Conservation (phyloP, 2,888 invertebrate genomes). For the Frankliniella fusca region DNA sequence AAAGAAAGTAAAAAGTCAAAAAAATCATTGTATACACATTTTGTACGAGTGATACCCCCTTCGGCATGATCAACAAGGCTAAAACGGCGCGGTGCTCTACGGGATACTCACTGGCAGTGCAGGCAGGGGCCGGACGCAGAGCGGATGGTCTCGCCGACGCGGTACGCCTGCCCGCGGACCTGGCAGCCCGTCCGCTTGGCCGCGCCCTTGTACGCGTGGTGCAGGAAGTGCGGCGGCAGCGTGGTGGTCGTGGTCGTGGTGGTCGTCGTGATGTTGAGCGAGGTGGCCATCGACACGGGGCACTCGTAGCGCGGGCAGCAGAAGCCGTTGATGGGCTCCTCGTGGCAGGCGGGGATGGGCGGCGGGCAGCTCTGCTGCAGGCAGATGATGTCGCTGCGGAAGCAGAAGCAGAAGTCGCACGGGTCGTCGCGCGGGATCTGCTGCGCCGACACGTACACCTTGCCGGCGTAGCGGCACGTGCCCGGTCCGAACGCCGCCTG, state of each 20-base stretch:
- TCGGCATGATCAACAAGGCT: background rate
- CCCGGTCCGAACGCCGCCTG: constrained; percentile 77
- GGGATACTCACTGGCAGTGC: constrained; percentile 81
- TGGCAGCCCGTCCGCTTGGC: constrained; percentile 76
- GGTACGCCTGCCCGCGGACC: constrained; percentile 77
- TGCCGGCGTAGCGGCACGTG: constrained; percentile 87
- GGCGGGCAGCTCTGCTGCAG: constrained; percentile 93
- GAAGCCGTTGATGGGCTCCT: constrained; percentile 88
- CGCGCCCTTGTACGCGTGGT: constrained; percentile 72
- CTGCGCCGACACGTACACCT: constrained; percentile 89
- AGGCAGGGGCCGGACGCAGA: constrained; percentile 89
- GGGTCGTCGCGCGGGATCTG: constrained; percentile 92
- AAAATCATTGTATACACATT: background rate
- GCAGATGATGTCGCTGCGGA: constrained; percentile 92
- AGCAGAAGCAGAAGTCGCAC: constrained; percentile 96
- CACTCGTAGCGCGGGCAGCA: constrained; percentile 94
- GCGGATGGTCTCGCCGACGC: constrained; percentile 77
- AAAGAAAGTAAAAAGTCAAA: background rate
- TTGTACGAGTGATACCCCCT: no score
- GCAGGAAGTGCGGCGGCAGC: constrained; percentile 76
- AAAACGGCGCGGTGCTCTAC: background rate
- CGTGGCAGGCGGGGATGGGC: constrained; percentile 85
- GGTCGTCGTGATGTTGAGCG: constrained; percentile 77
- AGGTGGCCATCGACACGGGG: constrained; percentile 80
- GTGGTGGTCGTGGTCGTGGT: constrained; percentile 83